Conservation (phyloP, 1,140 invertebrate species). For the Drosophila cardini region DNA sequence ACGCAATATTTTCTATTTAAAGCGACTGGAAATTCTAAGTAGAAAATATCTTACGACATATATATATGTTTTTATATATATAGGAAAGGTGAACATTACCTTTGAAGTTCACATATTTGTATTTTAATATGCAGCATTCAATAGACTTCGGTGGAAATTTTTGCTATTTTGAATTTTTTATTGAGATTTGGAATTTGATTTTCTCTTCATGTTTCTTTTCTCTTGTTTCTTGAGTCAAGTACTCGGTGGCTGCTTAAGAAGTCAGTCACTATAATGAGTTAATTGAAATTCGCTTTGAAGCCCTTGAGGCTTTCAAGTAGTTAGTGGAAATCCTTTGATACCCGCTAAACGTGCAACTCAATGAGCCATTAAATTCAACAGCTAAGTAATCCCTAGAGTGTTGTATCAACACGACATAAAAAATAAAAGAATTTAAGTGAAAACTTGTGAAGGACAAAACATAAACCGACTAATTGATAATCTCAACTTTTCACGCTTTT, state of each 20-base stretch:
- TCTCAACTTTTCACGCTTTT: slow-evolving; percentile 6
- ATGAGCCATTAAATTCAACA: slow-evolving; percentile 37
- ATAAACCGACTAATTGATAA: slow-evolving; percentile 28
- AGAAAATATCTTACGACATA: background rate
- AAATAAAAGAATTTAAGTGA: background rate
- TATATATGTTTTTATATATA: slow-evolving; percentile 15
- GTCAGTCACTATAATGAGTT: slow-evolving; percentile 59
- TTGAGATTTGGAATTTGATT: slow-evolving; percentile 10
- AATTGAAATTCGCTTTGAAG: slow-evolving; percentile 38
- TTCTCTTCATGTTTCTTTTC: background rate
- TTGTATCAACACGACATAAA: no score
- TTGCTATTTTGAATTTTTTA: slow-evolving; percentile 31
- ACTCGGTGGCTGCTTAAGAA: slow-evolving; percentile 17
- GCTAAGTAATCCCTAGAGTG: slow-evolving; percentile 1
- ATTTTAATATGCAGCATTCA: slow-evolving; percentile 64
- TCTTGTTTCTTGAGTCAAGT: background rate
- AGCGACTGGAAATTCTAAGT: background rate
- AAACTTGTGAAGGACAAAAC: background rate
- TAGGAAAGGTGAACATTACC: slow-evolving; percentile 35
- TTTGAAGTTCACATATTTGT: slow-evolving; percentile 60
- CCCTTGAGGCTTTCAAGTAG: slow-evolving; percentile 11
- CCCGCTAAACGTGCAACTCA: slow-evolving; percentile 18
- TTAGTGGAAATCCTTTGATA: slow-evolving; percentile 11
- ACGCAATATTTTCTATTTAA: slow-evolving; percentile 38
- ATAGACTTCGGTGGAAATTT: slow-evolving; percentile 20